These are phyloP conservation scores for Protosalanx chinensis DNA, from an alignment of 2,797 vertebrate species.

Conservation along the genomic window DNA sequence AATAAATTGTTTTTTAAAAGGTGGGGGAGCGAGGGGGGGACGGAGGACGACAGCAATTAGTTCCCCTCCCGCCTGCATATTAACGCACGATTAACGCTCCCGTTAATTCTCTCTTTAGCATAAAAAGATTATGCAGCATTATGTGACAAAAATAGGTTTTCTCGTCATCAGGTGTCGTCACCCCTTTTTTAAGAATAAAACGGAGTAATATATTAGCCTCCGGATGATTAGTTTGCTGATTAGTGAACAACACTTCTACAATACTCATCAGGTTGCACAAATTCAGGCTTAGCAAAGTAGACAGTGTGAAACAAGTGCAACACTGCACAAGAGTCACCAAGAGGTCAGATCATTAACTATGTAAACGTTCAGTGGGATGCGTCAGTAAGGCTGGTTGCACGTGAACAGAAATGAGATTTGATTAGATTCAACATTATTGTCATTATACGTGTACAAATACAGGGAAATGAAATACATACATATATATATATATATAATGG, in stretches of 20 bases:
- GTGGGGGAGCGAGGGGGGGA: neutral
- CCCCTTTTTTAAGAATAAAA: conserved; percentile 19
- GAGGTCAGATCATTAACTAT: conserved; percentile 4
- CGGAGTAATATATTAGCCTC: neutral
- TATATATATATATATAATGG: too few relatives aligned
- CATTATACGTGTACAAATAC: too few relatives aligned
- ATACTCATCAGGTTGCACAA: too few relatives aligned
- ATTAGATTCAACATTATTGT: too few relatives aligned
- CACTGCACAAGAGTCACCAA: neutral
- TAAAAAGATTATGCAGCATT: conserved; percentile 42
- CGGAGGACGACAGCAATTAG: conserved; percentile 43
- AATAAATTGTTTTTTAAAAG: conserved; percentile 47
- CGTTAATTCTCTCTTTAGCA: conserved; percentile 55
- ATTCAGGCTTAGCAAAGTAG: too few relatives aligned
- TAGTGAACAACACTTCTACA: too few relatives aligned
- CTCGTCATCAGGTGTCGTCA: conserved; percentile 61
- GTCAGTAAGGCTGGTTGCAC: neutral
- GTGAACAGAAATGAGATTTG: neutral
- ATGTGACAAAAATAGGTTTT: conserved; percentile 62
- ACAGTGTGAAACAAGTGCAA: too few relatives aligned
- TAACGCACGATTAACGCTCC: conserved; percentile 37
- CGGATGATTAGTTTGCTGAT: too few relatives aligned
- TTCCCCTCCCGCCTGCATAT: conserved; percentile 28
- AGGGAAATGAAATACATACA: too few relatives aligned
- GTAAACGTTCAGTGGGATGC: neutral